Conservation (phyloP, 2,888 invertebrate genomes). For the Athalia rosae region DNA sequence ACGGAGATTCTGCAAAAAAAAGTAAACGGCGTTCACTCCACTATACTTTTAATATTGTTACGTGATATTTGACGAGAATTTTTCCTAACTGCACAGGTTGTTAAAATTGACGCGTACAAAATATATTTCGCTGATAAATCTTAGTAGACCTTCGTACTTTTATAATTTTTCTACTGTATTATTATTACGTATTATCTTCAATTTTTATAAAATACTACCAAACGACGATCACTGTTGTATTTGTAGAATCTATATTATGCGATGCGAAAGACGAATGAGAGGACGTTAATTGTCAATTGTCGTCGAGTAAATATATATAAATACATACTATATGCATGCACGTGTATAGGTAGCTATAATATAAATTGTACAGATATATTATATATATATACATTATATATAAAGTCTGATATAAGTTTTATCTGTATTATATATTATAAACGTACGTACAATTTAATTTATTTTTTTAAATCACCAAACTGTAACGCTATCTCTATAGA, state of each 20-base stretch:
- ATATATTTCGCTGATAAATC: slow-evolving; percentile 25
- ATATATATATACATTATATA: too few species aligned
- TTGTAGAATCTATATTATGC: too few species aligned
- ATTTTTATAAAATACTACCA: background rate
- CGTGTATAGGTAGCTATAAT: background rate
- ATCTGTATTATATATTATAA: too few species aligned
- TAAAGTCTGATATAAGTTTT: background rate
- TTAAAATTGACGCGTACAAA: slow-evolving; percentile 27
- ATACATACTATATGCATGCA: slow-evolving; percentile 4
- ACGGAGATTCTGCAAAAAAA: background rate
- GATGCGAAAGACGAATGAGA: too few species aligned
- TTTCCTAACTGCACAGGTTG: background rate
- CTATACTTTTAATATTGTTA: background rate
- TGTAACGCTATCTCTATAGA: slow-evolving; percentile 1
- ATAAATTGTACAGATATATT: background rate
- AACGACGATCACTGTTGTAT: too few species aligned
- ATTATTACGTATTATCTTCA: slow-evolving; percentile 51
- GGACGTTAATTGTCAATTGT: background rate
- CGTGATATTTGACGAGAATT: background rate
- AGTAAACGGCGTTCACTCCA: background rate
- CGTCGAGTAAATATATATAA: background rate
- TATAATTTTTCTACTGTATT: slow-evolving; percentile 68
- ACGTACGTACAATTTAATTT: slow-evolving; percentile 7
- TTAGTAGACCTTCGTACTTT: slow-evolving; percentile 65
- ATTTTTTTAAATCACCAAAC: slow-evolving; percentile 9